These are phyloP conservation scores for Paedocypris micromegethes DNA, from an alignment of 2,797 vertebrate species.

Conservation along the genomic window DNA sequence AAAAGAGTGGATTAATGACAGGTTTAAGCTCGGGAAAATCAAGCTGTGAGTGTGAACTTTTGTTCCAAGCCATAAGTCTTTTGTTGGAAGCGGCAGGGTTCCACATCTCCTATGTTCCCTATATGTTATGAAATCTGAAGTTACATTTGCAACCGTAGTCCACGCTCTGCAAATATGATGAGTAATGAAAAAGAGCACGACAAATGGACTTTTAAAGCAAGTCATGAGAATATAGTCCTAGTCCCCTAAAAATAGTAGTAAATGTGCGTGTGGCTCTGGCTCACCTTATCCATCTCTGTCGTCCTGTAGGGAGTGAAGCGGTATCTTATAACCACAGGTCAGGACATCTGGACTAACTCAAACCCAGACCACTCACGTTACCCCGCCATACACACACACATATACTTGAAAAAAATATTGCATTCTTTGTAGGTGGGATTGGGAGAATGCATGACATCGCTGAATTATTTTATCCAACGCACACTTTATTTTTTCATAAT, in stretches of 20 bases:
- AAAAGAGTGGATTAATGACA: slow-evolving; percentile 2
- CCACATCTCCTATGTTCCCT: background rate
- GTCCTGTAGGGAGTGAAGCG: slow-evolving; percentile 42
- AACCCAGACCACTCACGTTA: slow-evolving; percentile 51
- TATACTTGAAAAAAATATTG: background rate
- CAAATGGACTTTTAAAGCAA: background rate
- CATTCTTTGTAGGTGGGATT: background rate
- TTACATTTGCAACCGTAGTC: no score
- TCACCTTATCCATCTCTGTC: slow-evolving; percentile 47
- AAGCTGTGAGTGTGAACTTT: background rate
- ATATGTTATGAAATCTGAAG: background rate
- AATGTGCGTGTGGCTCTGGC: slow-evolving; percentile 39
- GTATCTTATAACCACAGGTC: slow-evolving; percentile 57
- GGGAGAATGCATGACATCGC: background rate
- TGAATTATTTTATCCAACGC: background rate
- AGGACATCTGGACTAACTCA: slow-evolving; percentile 61
- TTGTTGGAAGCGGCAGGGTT: slow-evolving; percentile 4
- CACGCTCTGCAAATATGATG: no score
- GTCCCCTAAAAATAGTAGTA: slow-evolving; percentile 15
- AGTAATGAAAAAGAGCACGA: no score
- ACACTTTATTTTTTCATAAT: background rate
- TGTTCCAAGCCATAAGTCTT: slow-evolving; percentile 11
- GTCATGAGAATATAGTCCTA: slow-evolving; percentile 11
- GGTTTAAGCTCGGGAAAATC: slow-evolving; percentile 13
- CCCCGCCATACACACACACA: slow-evolving; percentile 20